Percentiles rank a stretch among this genome's conserved stretches.
These are phyloP conservation scores for Phyllotreta cruciferae DNA, from an alignment of 2,888 invertebrate genomes.

Conservation along the genomic window DNA sequence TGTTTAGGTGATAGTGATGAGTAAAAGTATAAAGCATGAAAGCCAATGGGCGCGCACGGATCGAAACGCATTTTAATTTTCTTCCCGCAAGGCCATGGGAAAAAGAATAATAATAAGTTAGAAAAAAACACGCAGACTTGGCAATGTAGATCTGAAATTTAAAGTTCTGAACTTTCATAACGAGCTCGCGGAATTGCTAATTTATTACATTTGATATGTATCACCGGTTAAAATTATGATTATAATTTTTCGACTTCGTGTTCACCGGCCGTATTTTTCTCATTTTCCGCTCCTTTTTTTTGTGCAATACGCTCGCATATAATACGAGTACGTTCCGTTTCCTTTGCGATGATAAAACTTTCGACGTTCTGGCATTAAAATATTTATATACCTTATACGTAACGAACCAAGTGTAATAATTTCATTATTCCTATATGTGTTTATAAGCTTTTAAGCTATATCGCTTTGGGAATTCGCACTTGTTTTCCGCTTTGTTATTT, in stretches of 20 bases:
- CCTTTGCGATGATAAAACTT: constrained; percentile 11
- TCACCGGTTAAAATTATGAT: constrained; percentile 55
- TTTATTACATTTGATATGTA: constrained; percentile 58
- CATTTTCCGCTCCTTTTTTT: constrained; percentile 35
- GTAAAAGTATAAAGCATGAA: no score
- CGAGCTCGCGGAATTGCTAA: constrained; percentile 53
- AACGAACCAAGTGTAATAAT: not conserved
- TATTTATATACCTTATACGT: not conserved
- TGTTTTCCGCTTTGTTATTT: no score
- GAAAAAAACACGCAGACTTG: constrained; percentile 48
- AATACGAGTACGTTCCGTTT: constrained; percentile 36
- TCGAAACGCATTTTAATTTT: constrained; percentile 48
- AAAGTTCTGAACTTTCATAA: constrained; percentile 49
- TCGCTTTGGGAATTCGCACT: no score
- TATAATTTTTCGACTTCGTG: constrained; percentile 56
- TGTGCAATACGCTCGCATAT: no score
- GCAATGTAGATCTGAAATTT: constrained; percentile 49
- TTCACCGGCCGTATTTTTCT: constrained; percentile 49
- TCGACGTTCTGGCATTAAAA: not conserved
- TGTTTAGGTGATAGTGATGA: no score
- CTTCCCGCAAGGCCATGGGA: constrained; percentile 50
- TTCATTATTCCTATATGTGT: no score
- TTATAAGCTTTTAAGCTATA: no score
- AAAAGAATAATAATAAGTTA: constrained; percentile 49
- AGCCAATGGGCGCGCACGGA: constrained; percentile 21